Evolutionary conservation across 2,797 vertebrate species (phyloP), one percentile per base, ranked within the genome.

Genomic region (Fratercula arctica): DNA sequence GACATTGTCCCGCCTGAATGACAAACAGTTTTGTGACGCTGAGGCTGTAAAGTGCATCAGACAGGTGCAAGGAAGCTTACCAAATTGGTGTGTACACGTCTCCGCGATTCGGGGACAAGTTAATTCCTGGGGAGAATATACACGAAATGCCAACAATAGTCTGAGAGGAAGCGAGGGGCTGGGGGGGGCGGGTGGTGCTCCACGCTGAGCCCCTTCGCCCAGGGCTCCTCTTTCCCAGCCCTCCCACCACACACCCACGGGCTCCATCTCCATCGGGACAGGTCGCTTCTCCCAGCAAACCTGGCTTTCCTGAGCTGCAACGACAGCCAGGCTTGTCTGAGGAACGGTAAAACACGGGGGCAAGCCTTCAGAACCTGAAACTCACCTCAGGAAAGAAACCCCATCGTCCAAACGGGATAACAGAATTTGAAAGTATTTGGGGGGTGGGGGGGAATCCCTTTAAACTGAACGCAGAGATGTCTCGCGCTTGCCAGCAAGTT

Each of bases 11-110:
- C 77, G 75, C 89, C 92, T 95, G 78, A 95, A 93, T 88, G 93
- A 85, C 67, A 81, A 76, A 73, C 79, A 72, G 89, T 66, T 93
- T 29, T 20, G 93, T 86, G 93, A 95, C 5, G 83, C 90, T 4
- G 6, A 51, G 89, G 85, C 94, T 91, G 95, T 23, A 87, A 82
- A 97, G 93, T 6, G 46, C 93, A 92, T 94, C 87, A 85, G 93
- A 94, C 96, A 97, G 92, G 94, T 97, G 95, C 95, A 96, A 48
- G 83, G 87, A 92, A 96, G 93, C 96, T 94, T 94, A 95, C 74
- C 94, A 96, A 97, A 96, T 94, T 8, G 59, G 88, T 12, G 83
- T 20, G 53, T 21, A 4, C 81, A 3, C 35, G 48, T 31, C 78
- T 15, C 88, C 5, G 6, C 37, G 4, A 5, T 16, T 51, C 50